phyloP scores from a whole-genome alignment of 2,797 vertebrate species.

The Chaenodraco wilsoni region DNA sequence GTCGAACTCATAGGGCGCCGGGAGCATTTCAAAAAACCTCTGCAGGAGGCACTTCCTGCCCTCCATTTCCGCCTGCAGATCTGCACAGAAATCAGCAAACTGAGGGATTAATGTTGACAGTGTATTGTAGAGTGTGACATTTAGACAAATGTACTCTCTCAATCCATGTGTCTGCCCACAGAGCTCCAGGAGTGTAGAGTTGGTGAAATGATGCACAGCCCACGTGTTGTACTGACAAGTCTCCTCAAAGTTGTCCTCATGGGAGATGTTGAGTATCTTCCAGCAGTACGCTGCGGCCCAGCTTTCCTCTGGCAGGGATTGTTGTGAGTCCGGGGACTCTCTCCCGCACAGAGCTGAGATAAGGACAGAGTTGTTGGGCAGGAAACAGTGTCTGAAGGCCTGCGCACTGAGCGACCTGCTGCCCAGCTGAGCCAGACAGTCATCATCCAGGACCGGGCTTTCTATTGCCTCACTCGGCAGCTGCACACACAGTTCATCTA shows the following conservation, averaged over 20 bases:
- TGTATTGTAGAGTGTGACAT: conserved; percentile 79
- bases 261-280: conserved; percentile 71
- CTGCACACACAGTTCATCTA: conserved; percentile 86
- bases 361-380: conserved; percentile 85
- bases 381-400: conserved; percentile 88
- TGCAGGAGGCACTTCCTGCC: conserved; percentile 87
- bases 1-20: conserved; percentile 83
- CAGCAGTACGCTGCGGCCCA: conserved; percentile 83
- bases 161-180: conserved; percentile 79
- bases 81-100: conserved; percentile 78
- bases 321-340: conserved; percentile 62
- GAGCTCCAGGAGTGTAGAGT: conserved; percentile 76
- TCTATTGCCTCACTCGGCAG: conserved; percentile 63
- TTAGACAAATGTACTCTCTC: conserved; percentile 86
- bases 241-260: conserved; percentile 45
- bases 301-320: conserved; percentile 70
- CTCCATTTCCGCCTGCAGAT: conserved; percentile 68
- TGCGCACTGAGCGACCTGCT: conserved; percentile 82
- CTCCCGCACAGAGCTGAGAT: conserved; percentile 81
- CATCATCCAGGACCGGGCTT: conserved; percentile 63
- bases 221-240: conserved; percentile 82
- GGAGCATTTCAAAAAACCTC: conserved; percentile 87
- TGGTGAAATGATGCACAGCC: conserved; percentile 76
- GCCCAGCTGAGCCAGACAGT: conserved; percentile 81
- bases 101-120: conserved; percentile 75